Conservation (phyloP, 2,888 invertebrate species). For the Panopea generosa region DNA sequence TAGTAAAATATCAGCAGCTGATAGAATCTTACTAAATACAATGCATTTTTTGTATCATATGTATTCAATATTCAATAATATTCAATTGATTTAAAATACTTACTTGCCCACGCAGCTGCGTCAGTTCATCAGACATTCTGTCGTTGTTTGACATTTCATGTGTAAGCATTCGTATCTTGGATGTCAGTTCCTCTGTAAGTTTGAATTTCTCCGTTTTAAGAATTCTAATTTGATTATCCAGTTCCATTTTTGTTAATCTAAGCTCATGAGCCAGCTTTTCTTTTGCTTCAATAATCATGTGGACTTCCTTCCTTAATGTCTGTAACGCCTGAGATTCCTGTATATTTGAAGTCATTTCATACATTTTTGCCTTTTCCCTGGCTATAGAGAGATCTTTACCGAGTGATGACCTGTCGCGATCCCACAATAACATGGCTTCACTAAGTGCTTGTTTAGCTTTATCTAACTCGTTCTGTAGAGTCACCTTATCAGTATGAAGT, state of each 20-base stretch:
- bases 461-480: constrained; percentile 72
- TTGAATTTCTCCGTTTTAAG: constrained; percentile 73
- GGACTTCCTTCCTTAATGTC: constrained; percentile 76
- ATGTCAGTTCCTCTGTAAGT: constrained; percentile 73
- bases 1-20: no score
- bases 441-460: constrained; percentile 72
- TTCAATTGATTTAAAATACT: constrained; percentile 7
- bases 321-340: constrained; percentile 68
- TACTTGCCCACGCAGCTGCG: constrained; percentile 65
- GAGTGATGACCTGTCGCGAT: constrained; percentile 70
- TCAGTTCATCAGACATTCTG: constrained; percentile 67
- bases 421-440: constrained; percentile 74
- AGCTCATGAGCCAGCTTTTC: constrained; percentile 77
- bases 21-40: no score
- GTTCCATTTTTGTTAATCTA: constrained; percentile 69
- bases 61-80: no score
- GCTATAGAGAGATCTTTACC: constrained; percentile 65
- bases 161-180: constrained; percentile 70
- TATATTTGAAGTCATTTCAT: constrained; percentile 65
- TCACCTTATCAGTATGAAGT: constrained; percentile 69
- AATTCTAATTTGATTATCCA: constrained; percentile 68
- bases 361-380: constrained; percentile 73
- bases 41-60: no score
- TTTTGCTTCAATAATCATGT: constrained; percentile 78
- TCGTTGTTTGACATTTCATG: constrained; percentile 70